A percentile compares a stretch with the other conserved stretches of the same genome.
Conservation (phyloP, 2,797 vertebrate species). For the Coregonus ussuriensis region DNA sequence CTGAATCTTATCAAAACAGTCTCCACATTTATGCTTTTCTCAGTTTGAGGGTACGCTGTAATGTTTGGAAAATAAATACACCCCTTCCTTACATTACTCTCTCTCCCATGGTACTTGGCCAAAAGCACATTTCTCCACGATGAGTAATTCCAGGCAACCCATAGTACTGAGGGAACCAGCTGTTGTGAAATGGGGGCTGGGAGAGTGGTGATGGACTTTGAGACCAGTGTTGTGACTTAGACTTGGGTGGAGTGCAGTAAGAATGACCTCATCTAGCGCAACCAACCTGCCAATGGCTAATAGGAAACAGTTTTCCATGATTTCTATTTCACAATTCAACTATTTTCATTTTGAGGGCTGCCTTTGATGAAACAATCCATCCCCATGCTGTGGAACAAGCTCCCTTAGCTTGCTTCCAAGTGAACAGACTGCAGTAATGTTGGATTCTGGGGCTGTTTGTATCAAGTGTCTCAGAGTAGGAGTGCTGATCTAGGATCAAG, state of each 20-base stretch:
- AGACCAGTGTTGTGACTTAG: conserved; percentile 52
- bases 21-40: conserved; percentile 12
- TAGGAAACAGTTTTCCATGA: background rate
- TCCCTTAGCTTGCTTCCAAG: no score
- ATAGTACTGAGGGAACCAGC: conserved; percentile 58
- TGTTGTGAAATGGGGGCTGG: conserved; percentile 43
- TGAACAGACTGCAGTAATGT: background rate
- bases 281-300: conserved; percentile 13
- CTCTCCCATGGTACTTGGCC: conserved; percentile 41
- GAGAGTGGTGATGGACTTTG: conserved; percentile 40
- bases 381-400: background rate
- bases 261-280: conserved; percentile 53
- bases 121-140: conserved; percentile 63
- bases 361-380: background rate
- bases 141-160: conserved; percentile 69
- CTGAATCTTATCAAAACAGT: conserved; percentile 29
- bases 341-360: background rate
- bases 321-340: background rate
- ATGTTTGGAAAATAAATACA: conserved; percentile 52
- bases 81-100: conserved; percentile 53
- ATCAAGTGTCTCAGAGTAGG: no score
- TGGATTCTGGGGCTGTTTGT: background rate
- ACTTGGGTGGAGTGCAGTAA: conserved; percentile 54
- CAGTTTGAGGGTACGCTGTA: conserved; percentile 40
- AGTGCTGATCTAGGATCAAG: no score